phyloP scores from a whole-genome alignment of 2,113 vertebrate genomes.

The Tragelaphus strepsiceros region DNA sequence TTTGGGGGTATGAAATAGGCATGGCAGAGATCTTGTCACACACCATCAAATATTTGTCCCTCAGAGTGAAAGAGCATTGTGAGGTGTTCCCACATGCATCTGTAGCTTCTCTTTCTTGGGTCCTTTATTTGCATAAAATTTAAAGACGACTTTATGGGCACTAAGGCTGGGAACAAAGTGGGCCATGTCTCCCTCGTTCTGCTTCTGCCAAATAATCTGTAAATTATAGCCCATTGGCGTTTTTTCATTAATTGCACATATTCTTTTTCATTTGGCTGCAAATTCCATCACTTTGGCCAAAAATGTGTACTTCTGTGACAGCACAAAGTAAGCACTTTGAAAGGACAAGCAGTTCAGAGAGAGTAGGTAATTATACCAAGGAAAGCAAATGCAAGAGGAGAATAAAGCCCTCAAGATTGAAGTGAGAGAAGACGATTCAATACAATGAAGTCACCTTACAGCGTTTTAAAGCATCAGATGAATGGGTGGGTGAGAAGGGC shows the following conservation, averaged over 20 bases:
- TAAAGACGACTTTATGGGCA: conserved; percentile 55
- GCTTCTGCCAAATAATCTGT: conserved; percentile 74
- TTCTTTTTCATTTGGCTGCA: conserved; percentile 75
- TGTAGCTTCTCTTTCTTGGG: neutral
- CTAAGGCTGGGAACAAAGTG: conserved; percentile 55
- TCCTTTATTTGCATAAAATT: conserved; percentile 35
- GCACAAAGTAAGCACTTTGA: conserved; percentile 72
- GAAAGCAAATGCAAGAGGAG: conserved; percentile 1
- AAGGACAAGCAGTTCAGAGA: conserved; percentile 72
- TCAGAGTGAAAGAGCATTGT: neutral
- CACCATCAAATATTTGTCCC: conserved; percentile 37
- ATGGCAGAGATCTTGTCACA: neutral
- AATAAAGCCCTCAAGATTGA: neutral
- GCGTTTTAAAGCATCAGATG: neutral
- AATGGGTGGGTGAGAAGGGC: fast-evolving
- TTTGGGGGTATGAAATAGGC: neutral
- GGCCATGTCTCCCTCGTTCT: conserved; percentile 51
- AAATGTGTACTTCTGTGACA: conserved; percentile 73
- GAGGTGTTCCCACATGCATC: neutral
- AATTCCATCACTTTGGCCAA: conserved; percentile 72
- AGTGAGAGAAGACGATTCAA: neutral
- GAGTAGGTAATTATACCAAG: conserved; percentile 70
- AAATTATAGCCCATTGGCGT: conserved; percentile 72
- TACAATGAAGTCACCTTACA: neutral
- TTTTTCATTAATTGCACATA: conserved; percentile 76